Percentiles rank a stretch among this genome's conserved stretches.
Evolutionary conservation across 2,888 invertebrate species (phyloP).

Genomic region (Protophormia terraenovae): DNA sequence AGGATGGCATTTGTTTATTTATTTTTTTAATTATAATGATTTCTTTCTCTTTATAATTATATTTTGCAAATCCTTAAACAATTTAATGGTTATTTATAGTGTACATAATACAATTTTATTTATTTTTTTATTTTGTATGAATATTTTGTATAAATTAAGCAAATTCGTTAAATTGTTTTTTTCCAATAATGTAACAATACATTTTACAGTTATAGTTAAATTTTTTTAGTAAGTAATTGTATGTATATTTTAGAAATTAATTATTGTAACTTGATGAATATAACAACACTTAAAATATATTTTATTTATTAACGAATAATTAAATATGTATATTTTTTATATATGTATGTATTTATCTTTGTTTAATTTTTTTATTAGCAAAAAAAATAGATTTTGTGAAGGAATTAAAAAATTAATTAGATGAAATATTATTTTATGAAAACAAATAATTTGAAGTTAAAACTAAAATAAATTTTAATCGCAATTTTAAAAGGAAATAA

Average conservation of each 20-base stretch:
- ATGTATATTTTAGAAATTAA: background rate
- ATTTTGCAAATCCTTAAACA: slow-evolving; percentile 40
- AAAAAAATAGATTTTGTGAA: too few species aligned
- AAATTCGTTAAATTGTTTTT: slow-evolving; percentile 40
- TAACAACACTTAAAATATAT: slow-evolving; percentile 16
- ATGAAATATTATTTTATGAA: too few species aligned
- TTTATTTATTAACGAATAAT: background rate
- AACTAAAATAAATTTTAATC: too few species aligned
- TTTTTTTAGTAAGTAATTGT: background rate
- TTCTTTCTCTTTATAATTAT: slow-evolving; percentile 32
- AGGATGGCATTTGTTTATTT: slow-evolving; percentile 75
- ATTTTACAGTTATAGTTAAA: slow-evolving; percentile 3
- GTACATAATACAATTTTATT: slow-evolving; percentile 43
- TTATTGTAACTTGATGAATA: background rate
- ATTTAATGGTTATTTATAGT: slow-evolving; percentile 10
- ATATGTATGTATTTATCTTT: background rate
- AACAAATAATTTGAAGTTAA: too few species aligned
- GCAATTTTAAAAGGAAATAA: too few species aligned
- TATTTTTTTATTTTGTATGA: slow-evolving; percentile 24
- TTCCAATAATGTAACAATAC: slow-evolving; percentile 27
- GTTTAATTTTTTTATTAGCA: too few species aligned
- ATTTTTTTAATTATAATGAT: background rate
- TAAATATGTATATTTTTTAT: background rate
- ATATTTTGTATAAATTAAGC: slow-evolving; percentile 41
- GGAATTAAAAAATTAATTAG: too few species aligned